phyloP scores from a whole-genome alignment of 2,113 vertebrate species.

The Alectura lathami region DNA sequence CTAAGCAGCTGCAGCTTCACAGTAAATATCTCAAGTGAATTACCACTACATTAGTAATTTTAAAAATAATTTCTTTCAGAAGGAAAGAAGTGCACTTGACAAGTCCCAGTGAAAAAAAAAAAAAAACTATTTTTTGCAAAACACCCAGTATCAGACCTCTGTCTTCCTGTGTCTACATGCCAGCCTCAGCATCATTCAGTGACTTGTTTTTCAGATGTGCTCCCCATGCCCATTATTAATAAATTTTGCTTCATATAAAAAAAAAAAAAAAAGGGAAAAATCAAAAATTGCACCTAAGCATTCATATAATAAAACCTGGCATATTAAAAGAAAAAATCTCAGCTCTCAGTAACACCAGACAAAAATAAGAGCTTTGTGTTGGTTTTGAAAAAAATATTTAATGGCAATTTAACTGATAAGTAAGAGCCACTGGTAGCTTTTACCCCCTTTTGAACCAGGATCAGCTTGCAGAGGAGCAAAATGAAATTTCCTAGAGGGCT shows the following conservation, averaged over 20 bases:
- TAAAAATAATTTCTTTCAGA: background rate
- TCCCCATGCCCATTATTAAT: background rate
- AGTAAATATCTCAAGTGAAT: background rate
- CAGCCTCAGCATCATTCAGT: background rate
- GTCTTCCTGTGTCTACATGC: background rate
- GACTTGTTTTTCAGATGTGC: background rate
- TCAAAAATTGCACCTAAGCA: background rate
- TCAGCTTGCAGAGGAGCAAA: background rate
- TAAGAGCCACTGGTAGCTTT: background rate
- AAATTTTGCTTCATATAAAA: background rate
- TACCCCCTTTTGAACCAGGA: background rate
- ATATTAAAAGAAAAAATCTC: background rate
- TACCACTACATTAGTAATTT: background rate
- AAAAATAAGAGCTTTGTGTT: background rate
- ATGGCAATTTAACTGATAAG: background rate
- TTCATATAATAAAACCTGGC: background rate
- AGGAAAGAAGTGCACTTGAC: background rate
- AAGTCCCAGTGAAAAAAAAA: background rate
- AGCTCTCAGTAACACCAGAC: background rate
- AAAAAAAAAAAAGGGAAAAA: background rate
- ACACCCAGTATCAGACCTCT: background rate
- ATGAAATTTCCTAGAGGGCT: background rate
- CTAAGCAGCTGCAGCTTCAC: background rate
- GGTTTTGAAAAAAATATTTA: background rate
- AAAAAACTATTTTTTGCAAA: background rate